These are phyloP conservation scores for Ivindomyrus marchei DNA, from an alignment of 2,113 vertebrate genomes.

Conservation along the genomic window DNA sequence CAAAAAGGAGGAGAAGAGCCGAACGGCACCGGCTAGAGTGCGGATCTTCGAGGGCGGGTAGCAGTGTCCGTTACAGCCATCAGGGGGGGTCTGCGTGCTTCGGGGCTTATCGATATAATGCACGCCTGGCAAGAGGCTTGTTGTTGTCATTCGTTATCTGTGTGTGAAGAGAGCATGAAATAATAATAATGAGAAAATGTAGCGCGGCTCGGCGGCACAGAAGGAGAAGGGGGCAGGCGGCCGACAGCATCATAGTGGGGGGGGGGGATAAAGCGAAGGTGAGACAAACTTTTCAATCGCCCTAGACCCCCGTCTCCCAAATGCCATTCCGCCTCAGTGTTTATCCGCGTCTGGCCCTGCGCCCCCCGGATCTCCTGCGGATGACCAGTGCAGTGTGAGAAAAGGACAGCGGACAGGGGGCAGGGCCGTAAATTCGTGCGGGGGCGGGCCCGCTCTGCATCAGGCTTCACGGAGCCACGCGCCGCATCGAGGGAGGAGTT, in stretches of 20 bases:
- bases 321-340: slow-evolving; percentile 54
- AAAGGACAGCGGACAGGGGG: slow-evolving; percentile 37
- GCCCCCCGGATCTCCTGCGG: neutral
- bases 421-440: too few species aligned
- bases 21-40: neutral
- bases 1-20: neutral
- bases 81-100: neutral
- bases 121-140: neutral
- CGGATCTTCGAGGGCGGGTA: neutral
- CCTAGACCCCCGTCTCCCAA: slow-evolving; percentile 31
- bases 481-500: neutral
- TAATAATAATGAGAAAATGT: slow-evolving; percentile 30
- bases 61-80: neutral
- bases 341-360: slow-evolving; percentile 36
- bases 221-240: slow-evolving; percentile 19
- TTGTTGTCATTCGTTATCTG: slow-evolving; percentile 5
- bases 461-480: neutral
- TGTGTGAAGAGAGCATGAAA: slow-evolving; percentile 14
- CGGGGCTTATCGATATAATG: slow-evolving; percentile 3
- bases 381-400: slow-evolving; percentile 28
- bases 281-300: slow-evolving; percentile 56
- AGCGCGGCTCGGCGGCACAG: slow-evolving; percentile 31
- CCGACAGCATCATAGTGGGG: slow-evolving; percentile 42
- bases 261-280: slow-evolving; percentile 63
- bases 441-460: neutral